Conservation (phyloP, 2,888 invertebrate species). For the Colostygia pectinataria region DNA sequence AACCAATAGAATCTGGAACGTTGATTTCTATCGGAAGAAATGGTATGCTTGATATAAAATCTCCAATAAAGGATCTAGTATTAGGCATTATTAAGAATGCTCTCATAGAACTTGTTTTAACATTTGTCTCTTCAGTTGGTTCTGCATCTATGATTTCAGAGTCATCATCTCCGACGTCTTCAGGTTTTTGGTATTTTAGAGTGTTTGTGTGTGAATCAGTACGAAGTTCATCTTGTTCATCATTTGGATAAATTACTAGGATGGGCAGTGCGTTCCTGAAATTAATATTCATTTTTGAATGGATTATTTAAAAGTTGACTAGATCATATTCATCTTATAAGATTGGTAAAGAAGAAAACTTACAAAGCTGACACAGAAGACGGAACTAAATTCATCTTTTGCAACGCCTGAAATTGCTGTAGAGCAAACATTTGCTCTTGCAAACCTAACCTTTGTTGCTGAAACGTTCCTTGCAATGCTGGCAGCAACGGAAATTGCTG, state of each 20-base stretch:
- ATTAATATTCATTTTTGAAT: slow-evolving; percentile 11
- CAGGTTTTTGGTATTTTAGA: slow-evolving; percentile 38
- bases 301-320: too few relatives aligned
- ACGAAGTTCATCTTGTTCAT: slow-evolving; percentile 27
- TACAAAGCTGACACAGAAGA: slow-evolving; percentile 45
- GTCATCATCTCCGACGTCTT: slow-evolving; percentile 47
- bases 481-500: slow-evolving; percentile 17
- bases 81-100: slow-evolving; percentile 50
- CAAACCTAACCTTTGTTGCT: slow-evolving; percentile 25
- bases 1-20: slow-evolving; percentile 82
- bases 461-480: slow-evolving; percentile 26
- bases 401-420: slow-evolving; percentile 45
- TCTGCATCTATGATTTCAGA: slow-evolving; percentile 62
- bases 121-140: slow-evolving; percentile 22
- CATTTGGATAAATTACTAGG: slow-evolving; percentile 45
- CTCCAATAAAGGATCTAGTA: slow-evolving; percentile 61
- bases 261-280: slow-evolving; percentile 53
- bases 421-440: slow-evolving; percentile 29
- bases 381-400: slow-evolving; percentile 41
- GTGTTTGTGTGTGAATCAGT: slow-evolving; percentile 32
- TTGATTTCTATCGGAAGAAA: slow-evolving; percentile 85
- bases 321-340: too few relatives aligned
- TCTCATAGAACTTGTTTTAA: slow-evolving; percentile 33
- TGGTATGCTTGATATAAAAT: slow-evolving; percentile 77
- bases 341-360: too few relatives aligned